A percentile compares a stretch with the other conserved stretches of the same genome.
Conservation (phyloP, 92 coral and sea anemone genomes). For the Virgularia gustaviana region DNA sequence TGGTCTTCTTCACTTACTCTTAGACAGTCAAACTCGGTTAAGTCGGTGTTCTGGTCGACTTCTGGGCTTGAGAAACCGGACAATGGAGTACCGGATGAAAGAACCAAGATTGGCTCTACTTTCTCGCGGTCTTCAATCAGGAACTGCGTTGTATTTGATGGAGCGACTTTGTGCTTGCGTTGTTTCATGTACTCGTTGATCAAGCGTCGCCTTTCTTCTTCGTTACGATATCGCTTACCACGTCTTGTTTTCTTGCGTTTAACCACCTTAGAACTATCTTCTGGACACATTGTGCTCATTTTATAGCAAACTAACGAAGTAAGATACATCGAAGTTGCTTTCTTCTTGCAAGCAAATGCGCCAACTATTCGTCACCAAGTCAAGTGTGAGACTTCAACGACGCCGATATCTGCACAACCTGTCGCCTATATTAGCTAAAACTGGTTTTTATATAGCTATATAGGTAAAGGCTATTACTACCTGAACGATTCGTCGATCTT, state of each 20-base stretch:
- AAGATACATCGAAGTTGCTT: constrained; percentile 32
- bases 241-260: constrained; percentile 31
- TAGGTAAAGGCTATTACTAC: constrained; percentile 20
- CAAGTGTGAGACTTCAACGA: not conserved
- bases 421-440: not conserved
- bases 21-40: not conserved
- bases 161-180: constrained; percentile 62
- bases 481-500: not conserved
- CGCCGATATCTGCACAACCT: not conserved
- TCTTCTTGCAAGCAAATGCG: not conserved
- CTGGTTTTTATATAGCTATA: too few relatives aligned
- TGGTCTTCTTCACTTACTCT: constrained; percentile 58
- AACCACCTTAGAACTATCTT: constrained; percentile 11
- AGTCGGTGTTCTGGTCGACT: constrained; percentile 54
- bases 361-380: constrained; percentile 3
- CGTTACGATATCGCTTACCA: constrained; percentile 23
- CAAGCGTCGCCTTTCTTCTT: constrained; percentile 2
- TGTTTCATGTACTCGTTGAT: constrained; percentile 28
- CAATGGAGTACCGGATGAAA: constrained; percentile 1
- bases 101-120: constrained; percentile 53
- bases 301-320: constrained; percentile 35
- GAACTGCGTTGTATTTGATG: constrained; percentile 94
- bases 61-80: constrained; percentile 6
- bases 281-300: constrained; percentile 28
- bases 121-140: constrained; percentile 85